Evolutionary conservation across 2,113 vertebrate species (phyloP).

Genomic region (Anarrhichthys ocellatus): DNA sequence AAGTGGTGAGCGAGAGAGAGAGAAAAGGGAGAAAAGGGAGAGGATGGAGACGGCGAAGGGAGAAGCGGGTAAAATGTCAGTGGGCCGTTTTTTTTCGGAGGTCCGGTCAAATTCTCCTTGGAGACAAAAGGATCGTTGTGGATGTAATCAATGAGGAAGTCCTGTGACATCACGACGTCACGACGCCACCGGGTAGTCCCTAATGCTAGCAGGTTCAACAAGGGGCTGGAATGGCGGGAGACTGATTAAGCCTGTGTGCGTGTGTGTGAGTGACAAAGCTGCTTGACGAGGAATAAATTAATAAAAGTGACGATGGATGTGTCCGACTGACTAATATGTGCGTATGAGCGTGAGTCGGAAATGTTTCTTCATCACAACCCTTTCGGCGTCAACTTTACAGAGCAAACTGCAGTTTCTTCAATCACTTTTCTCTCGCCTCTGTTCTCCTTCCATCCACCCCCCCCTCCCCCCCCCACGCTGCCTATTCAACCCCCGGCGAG

Average conservation of each 20-base stretch:
- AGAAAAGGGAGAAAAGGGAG: neutral
- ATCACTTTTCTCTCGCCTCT: neutral
- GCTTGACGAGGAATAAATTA: conserved; percentile 4
- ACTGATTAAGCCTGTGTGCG: conserved; percentile 48
- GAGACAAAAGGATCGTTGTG: conserved; percentile 75
- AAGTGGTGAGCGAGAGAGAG: neutral
- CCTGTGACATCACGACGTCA: conserved; percentile 59
- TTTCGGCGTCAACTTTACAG: too few species aligned
- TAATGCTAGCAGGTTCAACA: conserved; percentile 50
- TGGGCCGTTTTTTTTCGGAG: conserved; percentile 5
- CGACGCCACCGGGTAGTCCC: conserved; percentile 24
- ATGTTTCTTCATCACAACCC: neutral
- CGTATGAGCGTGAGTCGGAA: neutral
- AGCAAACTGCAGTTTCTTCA: neutral
- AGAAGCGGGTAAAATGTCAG: conserved; percentile 61
- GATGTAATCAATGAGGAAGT: conserved; percentile 57
- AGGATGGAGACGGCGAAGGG: neutral
- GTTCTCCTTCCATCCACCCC: conserved; percentile 13
- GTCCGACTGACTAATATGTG: neutral
- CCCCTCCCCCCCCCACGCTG: neutral
- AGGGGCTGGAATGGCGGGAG: conserved; percentile 74
- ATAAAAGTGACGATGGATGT: neutral
- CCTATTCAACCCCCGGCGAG: conserved; percentile 46
- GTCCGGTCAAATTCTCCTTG: conserved; percentile 26
- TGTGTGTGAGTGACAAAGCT: conserved; percentile 7